phyloP scores from a whole-genome alignment of 64 coral and sea anemone species.

The Pocillopora damicornis region DNA sequence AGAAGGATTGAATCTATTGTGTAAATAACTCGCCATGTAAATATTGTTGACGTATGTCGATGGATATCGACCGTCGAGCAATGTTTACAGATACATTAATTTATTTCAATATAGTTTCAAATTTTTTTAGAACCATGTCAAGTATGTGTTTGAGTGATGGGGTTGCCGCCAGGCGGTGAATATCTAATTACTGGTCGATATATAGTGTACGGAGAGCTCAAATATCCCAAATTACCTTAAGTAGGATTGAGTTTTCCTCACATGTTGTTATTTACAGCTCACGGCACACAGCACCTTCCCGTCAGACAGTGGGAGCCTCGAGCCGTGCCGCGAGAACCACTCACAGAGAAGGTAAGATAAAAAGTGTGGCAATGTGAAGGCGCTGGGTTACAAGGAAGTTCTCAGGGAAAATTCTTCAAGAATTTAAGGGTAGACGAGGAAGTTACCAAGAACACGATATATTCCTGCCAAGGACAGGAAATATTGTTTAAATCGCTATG shows the following conservation, averaged over 20 bases:
- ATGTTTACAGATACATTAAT: constrained; percentile 8
- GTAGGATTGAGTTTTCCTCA: too few species aligned
- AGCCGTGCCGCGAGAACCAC: constrained; percentile 48
- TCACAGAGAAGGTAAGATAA: constrained; percentile 55
- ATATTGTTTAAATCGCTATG: too few species aligned
- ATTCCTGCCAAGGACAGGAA: too few species aligned
- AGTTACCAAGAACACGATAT: too few species aligned
- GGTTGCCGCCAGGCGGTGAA: background rate
- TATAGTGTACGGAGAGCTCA: too few species aligned
- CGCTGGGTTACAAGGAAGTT: background rate
- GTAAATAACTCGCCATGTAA: background rate
- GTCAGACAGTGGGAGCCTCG: constrained; percentile 52
- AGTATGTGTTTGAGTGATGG: background rate
- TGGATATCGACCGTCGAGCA: background rate
- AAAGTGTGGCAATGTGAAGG: background rate
- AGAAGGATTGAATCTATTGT: background rate
- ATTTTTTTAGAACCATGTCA: background rate
- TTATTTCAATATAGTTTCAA: constrained; percentile 10
- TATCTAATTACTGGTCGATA: too few species aligned
- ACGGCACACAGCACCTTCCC: constrained; percentile 31
- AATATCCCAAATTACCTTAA: too few species aligned
- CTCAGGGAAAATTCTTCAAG: too few species aligned
- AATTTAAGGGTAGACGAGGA: too few species aligned
- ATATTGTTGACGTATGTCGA: background rate
- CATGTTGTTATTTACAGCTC: constrained; percentile 9